A percentile compares a stretch with the other conserved stretches of the same genome.
Evolutionary conservation across 2,888 invertebrate genomes (phyloP).

Genomic region (Nomada fabriciana): DNA sequence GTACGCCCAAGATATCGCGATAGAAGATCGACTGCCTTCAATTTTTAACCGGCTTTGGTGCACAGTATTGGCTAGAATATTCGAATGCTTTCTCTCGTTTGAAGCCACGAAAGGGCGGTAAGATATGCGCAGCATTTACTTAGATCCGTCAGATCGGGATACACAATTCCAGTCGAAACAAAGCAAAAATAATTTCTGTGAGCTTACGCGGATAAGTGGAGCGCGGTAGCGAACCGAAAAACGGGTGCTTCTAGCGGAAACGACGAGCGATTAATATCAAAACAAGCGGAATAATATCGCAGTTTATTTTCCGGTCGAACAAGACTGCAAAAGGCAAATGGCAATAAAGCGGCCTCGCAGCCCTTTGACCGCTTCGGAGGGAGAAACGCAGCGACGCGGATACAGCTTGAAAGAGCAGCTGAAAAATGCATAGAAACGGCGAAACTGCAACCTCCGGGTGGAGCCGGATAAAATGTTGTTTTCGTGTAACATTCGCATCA

Average conservation of each 20-base stretch:
- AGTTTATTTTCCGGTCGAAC: conserved; percentile 39
- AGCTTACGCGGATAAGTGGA: too few relatives aligned
- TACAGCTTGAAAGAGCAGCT: conserved; percentile 9
- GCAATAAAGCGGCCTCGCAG: conserved; percentile 45
- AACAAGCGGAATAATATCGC: conserved; percentile 23
- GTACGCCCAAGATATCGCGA: too few relatives aligned
- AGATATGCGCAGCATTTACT: neutral
- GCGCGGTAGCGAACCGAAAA: neutral
- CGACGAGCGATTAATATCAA: conserved; percentile 19
- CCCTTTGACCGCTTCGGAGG: conserved; percentile 12
- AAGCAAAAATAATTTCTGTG: neutral
- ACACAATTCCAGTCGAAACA: neutral
- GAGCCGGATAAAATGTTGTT: conserved; percentile 33
- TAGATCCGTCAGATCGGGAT: neutral
- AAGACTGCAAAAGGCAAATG: conserved; percentile 2
- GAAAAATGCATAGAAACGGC: conserved; percentile 36
- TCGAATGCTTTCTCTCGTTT: too few relatives aligned
- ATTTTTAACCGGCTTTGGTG: too few relatives aligned
- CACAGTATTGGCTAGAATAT: too few relatives aligned
- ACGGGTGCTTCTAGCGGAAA: neutral
- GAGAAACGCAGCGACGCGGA: neutral
- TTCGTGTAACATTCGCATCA: conserved; percentile 3
- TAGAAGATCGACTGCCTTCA: too few relatives aligned
- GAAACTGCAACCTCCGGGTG: neutral
- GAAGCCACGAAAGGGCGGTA: too few relatives aligned